Evolutionary conservation across 2,888 invertebrate genomes (phyloP).

Genomic region (Stenurella melanura): DNA sequence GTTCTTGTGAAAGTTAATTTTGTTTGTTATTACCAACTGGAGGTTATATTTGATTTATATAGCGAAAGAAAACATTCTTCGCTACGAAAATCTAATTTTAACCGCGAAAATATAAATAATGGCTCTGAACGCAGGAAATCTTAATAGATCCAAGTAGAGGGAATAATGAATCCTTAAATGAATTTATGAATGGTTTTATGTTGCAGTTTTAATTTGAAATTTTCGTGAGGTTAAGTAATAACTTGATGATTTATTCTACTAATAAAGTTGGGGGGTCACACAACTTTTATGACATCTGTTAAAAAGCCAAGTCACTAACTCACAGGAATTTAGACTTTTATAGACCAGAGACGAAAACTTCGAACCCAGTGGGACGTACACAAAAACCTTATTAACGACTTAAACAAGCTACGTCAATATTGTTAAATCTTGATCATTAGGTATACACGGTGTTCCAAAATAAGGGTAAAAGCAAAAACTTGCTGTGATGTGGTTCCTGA

Average conservation of each 20-base stretch:
- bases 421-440: too few relatives aligned
- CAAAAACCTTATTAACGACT: neutral
- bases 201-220: conserved; percentile 53
- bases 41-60: conserved; percentile 40
- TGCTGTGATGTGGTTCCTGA: too few relatives aligned
- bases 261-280: conserved; percentile 39
- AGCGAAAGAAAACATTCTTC: conserved; percentile 43
- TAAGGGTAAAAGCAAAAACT: too few relatives aligned
- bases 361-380: neutral
- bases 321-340: neutral
- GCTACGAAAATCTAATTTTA: conserved; percentile 46
- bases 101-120: conserved; percentile 47
- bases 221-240: conserved; percentile 46
- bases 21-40: conserved; percentile 18
- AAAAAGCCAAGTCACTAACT: neutral
- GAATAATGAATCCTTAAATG: conserved; percentile 43
- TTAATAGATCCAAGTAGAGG: conserved; percentile 42
- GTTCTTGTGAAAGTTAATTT: conserved; percentile 14
- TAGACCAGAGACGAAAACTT: neutral
- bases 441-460: too few relatives aligned
- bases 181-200: conserved; percentile 51
- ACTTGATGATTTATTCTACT: conserved; percentile 47
- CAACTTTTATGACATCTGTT: conserved; percentile 22
- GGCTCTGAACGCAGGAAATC: conserved; percentile 38
- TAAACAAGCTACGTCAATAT: too few relatives aligned